A percentile compares a stretch with the other conserved stretches of the same genome.
Evolutionary conservation across 2,888 invertebrate species (phyloP).

Genomic region (Cheilosia grossa): DNA sequence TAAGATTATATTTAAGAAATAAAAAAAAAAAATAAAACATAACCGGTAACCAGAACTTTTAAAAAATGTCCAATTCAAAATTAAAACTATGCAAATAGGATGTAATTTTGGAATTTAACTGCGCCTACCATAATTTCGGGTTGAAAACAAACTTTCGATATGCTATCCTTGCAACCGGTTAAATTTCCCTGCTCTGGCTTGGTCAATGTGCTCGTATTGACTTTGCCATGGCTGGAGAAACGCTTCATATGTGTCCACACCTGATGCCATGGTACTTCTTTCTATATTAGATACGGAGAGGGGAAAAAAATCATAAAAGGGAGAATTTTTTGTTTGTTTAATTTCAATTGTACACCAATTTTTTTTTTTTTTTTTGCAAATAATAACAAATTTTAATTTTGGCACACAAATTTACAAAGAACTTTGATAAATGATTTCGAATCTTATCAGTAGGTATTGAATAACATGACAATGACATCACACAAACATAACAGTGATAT

Average conservation of each 20-base stretch:
- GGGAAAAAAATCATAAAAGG: slow-evolving; percentile 59
- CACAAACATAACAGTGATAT: slow-evolving; percentile 5
- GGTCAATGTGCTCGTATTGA: slow-evolving; percentile 81
- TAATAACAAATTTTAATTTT: slow-evolving; percentile 11
- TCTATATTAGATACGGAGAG: slow-evolving; percentile 76
- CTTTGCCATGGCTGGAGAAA: slow-evolving; percentile 81
- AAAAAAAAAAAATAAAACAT: background rate
- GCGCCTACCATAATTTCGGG: slow-evolving; percentile 71
- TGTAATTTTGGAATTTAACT: slow-evolving; percentile 20
- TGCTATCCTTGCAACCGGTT: slow-evolving; percentile 70
- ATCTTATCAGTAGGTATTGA: slow-evolving; percentile 23
- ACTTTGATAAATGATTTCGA: background rate
- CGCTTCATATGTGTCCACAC: slow-evolving; percentile 83
- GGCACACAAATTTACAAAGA: background rate
- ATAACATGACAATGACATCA: slow-evolving; percentile 36
- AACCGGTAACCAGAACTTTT: slow-evolving; percentile 38
- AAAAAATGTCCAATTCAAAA: slow-evolving; percentile 40
- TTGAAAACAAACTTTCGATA: slow-evolving; percentile 73
- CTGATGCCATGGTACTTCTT: slow-evolving; percentile 82
- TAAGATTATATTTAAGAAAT: slow-evolving; percentile 9
- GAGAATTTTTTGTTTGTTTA: slow-evolving; percentile 29
- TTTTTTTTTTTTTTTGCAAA: slow-evolving; percentile 10
- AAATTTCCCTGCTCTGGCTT: slow-evolving; percentile 72
- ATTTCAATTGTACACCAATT: slow-evolving; percentile 52
- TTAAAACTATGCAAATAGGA: background rate